Conservation (phyloP, 1,140 invertebrate species). For the Caenorhabditis remanei region DNA sequence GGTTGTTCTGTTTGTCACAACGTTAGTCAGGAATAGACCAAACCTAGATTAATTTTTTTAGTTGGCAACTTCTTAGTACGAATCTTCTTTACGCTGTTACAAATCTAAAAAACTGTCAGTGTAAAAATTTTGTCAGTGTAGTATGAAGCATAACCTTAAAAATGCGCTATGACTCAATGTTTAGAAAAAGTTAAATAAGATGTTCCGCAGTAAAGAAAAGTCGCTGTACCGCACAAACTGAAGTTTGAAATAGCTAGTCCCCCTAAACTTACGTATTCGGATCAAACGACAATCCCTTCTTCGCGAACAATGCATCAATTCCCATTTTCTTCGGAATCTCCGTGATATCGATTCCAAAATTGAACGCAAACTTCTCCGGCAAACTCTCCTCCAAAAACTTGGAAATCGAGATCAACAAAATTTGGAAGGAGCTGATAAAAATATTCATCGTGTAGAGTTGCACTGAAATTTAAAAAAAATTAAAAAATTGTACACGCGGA, state of each 20-base stretch:
- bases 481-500: not conserved
- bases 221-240: no score
- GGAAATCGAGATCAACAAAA: constrained; percentile 49
- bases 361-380: constrained; percentile 59
- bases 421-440: constrained; percentile 32
- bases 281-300: constrained; percentile 69
- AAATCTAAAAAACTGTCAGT: no score
- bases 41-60: no score
- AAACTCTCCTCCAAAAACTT: constrained; percentile 49
- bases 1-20: no score
- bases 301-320: constrained; percentile 56
- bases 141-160: no score
- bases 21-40: no score
- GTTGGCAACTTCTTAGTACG: no score
- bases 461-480: constrained; percentile 61
- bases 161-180: no score
- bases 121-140: no score
- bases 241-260: not conserved
- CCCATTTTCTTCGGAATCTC: constrained; percentile 58
- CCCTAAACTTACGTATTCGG: constrained; percentile 66
- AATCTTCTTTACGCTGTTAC: no score
- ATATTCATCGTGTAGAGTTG: constrained; percentile 65
- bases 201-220: no score
- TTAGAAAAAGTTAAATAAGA: no score
- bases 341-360: constrained; percentile 23